phyloP scores from a whole-genome alignment of 2,113 vertebrate genomes.

The Dinomys branickii region DNA sequence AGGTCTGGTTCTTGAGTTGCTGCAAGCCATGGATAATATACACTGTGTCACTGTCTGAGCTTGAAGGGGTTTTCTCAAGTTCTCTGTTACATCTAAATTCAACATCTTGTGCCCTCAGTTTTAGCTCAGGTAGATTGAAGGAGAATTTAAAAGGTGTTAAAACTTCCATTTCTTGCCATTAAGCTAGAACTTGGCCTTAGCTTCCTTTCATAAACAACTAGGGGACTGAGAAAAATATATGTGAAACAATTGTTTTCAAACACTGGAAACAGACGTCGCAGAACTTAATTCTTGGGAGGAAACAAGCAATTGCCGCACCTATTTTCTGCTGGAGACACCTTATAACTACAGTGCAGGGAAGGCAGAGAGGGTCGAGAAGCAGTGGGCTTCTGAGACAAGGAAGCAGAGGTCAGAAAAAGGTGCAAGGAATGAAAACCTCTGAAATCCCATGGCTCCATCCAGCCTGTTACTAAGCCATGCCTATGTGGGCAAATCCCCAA shows the following conservation, averaged over 20 bases:
- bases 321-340: neutral
- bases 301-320: neutral
- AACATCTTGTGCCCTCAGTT: neutral
- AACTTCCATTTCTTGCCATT: neutral
- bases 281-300: neutral
- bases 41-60: neutral
- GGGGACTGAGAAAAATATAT: neutral
- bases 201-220: neutral
- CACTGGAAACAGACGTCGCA: neutral
- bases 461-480: neutral
- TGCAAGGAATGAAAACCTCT: neutral
- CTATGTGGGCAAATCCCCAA: neutral
- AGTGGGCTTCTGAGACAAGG: neutral
- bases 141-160: neutral
- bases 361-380: neutral
- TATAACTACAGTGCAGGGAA: neutral
- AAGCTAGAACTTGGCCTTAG: neutral
- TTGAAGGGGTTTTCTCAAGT: neutral
- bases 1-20: neutral
- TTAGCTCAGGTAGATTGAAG: neutral
- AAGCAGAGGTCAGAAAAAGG: neutral
- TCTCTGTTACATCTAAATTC: neutral
- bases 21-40: neutral
- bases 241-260: neutral
- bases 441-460: neutral